Conservation (phyloP, 2,113 vertebrate genomes). For the Aegotheles bennettii region DNA sequence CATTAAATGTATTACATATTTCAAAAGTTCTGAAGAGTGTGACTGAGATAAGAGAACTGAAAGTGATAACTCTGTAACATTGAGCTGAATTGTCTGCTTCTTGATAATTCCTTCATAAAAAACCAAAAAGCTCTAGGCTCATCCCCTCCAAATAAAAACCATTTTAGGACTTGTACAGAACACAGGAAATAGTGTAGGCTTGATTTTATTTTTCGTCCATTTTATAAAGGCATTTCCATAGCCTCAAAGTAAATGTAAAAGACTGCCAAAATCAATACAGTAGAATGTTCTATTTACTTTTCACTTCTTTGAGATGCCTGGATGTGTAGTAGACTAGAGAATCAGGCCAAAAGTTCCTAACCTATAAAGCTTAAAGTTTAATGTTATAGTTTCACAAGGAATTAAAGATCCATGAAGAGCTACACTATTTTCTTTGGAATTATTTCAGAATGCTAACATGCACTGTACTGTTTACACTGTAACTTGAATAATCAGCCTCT, state of each 20-base stretch:
- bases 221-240: background rate
- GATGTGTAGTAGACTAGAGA: background rate
- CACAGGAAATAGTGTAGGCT: background rate
- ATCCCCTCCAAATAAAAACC: background rate
- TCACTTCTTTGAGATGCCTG: background rate
- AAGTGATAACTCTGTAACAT: background rate
- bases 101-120: background rate
- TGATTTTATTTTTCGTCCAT: background rate
- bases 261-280: background rate
- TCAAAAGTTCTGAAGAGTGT: background rate
- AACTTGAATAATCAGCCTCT: background rate
- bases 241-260: background rate
- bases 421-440: background rate
- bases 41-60: background rate
- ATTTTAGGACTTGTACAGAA: background rate
- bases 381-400: background rate
- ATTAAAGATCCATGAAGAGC: background rate
- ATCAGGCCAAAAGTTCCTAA: background rate
- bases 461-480: background rate
- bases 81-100: background rate
- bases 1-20: background rate
- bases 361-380: background rate
- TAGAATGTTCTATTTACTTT: background rate
- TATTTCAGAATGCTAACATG: background rate
- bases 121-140: accelerated